A percentile compares a stretch with the other conserved stretches of the same genome.
Conservation (phyloP, 1,140 invertebrate species). For the Drosophila sp. region DNA sequence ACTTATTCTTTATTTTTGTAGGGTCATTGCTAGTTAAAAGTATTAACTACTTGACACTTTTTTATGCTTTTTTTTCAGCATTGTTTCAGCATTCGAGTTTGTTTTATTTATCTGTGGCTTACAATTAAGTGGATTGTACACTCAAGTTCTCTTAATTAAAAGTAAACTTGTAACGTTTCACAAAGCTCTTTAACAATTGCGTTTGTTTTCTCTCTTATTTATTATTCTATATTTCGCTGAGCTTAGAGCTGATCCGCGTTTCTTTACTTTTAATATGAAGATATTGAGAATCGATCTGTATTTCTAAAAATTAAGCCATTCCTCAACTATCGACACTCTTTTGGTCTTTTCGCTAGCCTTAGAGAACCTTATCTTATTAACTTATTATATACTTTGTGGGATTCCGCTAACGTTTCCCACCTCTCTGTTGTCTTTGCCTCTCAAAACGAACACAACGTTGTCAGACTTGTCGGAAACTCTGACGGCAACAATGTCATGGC, state of each 20-base stretch:
- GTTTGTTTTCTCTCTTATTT: not conserved
- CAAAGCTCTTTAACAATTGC: not conserved
- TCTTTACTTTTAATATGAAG: not conserved
- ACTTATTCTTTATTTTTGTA: constrained; percentile 41
- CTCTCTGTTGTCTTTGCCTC: constrained; percentile 54
- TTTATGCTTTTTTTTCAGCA: constrained; percentile 14
- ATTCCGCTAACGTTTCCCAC: constrained; percentile 68
- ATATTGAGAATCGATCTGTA: not conserved
- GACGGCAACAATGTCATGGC: constrained; percentile 60
- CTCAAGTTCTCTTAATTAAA: constrained; percentile 1
- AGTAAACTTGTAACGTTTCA: not conserved
- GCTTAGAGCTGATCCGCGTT: not conserved
- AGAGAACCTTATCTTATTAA: constrained; percentile 7
- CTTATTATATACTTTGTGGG: constrained; percentile 15
- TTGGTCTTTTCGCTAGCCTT: not conserved
- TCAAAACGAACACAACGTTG: constrained; percentile 27
- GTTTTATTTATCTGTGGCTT: constrained; percentile 5
- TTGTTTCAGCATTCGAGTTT: constrained; percentile 5
- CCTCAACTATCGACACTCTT: not conserved
- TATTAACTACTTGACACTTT: constrained; percentile 54
- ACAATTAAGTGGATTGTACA: constrained; percentile 12
- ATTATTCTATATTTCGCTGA: not conserved
- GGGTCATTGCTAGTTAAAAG: constrained; percentile 72
- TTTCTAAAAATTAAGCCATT: not conserved
- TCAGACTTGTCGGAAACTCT: constrained; percentile 39